A percentile compares a stretch with the other conserved stretches of the same genome.
These are phyloP conservation scores for Caenorhabditis angaria DNA, from an alignment of 2,888 invertebrate species.

Conservation along the genomic window DNA sequence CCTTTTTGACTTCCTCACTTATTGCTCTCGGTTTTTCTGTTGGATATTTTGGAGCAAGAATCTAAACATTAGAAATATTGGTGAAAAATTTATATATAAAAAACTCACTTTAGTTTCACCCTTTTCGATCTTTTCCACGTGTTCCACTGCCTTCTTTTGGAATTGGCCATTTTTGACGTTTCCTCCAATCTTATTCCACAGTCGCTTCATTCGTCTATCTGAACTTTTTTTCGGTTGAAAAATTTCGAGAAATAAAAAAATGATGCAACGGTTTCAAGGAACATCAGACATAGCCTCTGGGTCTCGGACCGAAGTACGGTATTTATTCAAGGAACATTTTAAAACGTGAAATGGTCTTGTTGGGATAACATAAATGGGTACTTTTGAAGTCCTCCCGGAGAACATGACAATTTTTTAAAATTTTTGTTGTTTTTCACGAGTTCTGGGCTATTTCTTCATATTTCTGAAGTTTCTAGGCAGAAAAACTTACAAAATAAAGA, in stretches of 20 bases:
- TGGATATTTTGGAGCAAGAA: slow-evolving; percentile 62
- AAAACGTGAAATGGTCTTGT: not conserved
- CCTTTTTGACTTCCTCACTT: slow-evolving; percentile 48
- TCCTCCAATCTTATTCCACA: slow-evolving; percentile 55
- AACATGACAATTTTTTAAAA: not conserved
- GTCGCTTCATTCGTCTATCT: slow-evolving; percentile 50
- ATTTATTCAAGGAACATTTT: not conserved
- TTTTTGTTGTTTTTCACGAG: not conserved
- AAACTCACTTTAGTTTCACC: slow-evolving; percentile 41
- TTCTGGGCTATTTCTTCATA: not conserved
- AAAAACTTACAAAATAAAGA: too few species aligned
- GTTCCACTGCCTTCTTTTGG: slow-evolving; percentile 52
- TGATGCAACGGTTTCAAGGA: slow-evolving; percentile 17
- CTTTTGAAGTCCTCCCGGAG: not conserved
- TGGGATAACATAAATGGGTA: not conserved
- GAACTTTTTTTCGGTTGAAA: not conserved
- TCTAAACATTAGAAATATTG: slow-evolving; percentile 16
- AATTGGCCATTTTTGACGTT: slow-evolving; percentile 52
- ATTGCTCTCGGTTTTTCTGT: slow-evolving; percentile 54
- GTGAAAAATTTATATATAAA: not conserved
- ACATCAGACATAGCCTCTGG: not conserved
- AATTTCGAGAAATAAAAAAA: slow-evolving; percentile 5
- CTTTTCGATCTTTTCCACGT: slow-evolving; percentile 51
- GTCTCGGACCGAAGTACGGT: slow-evolving; percentile 12
- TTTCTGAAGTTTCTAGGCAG: too few species aligned